Conservation (phyloP, 2,113 vertebrate species). For the Triplophysa siluroides region DNA sequence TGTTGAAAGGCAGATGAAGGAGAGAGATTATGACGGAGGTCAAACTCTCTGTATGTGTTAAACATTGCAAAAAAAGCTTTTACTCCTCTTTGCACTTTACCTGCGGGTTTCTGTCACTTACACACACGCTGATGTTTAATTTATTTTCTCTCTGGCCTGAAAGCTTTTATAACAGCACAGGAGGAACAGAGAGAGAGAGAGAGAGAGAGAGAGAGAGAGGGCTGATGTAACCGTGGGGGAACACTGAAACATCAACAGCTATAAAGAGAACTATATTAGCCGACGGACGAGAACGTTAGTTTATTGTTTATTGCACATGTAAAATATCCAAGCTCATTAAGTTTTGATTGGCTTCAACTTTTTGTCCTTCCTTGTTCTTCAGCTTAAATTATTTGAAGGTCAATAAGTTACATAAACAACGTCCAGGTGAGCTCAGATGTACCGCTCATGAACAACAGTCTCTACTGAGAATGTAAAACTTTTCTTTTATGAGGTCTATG, state of each 20-base stretch:
- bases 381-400: no score
- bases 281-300: no score
- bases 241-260: background rate
- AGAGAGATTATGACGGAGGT: conserved; percentile 63
- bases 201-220: background rate
- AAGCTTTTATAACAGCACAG: conserved; percentile 65
- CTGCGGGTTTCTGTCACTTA: conserved; percentile 6
- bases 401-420: no score
- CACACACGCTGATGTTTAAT: conserved; percentile 70
- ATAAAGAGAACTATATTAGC: conserved; percentile 4
- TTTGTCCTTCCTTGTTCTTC: no score
- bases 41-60: conserved; percentile 65
- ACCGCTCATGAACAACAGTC: no score
- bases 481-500: no score
- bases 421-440: no score
- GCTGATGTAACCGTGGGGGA: conserved; percentile 14
- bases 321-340: no score
- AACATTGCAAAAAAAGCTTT: conserved; percentile 60
- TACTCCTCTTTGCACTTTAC: conserved; percentile 51
- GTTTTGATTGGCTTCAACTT: no score
- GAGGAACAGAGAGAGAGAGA: conserved; percentile 29
- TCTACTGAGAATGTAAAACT: no score
- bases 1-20: conserved; percentile 51
- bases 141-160: conserved; percentile 62
- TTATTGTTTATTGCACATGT: no score